These are phyloP conservation scores for Lemur catta DNA, from an alignment of 2,797 vertebrate genomes.

Conservation along the genomic window DNA sequence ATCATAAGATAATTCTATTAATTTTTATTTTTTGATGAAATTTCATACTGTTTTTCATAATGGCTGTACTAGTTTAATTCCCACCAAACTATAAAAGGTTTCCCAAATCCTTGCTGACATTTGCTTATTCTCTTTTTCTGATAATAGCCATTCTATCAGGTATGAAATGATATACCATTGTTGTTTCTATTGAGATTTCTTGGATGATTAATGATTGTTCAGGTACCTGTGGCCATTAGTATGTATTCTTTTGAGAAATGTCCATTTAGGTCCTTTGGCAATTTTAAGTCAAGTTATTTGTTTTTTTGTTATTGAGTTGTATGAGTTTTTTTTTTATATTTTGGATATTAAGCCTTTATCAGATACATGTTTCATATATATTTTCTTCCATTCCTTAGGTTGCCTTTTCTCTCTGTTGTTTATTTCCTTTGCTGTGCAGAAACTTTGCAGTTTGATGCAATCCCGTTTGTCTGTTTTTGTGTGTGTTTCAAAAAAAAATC, in stretches of 20 bases:
- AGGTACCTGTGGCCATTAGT: background rate
- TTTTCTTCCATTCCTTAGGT: background rate
- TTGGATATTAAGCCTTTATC: no score
- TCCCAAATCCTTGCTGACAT: background rate
- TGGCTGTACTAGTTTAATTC: background rate
- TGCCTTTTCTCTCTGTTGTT: background rate
- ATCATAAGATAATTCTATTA: background rate
- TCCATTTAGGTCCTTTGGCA: background rate
- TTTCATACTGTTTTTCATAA: background rate
- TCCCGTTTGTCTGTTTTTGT: background rate
- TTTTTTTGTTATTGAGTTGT: background rate
- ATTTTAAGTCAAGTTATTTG: background rate
- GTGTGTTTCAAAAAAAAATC: background rate
- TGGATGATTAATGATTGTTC: background rate
- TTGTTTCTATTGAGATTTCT: background rate
- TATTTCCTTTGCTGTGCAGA: background rate
- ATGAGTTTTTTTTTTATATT: background rate
- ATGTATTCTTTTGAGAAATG: background rate
- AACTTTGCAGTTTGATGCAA: background rate
- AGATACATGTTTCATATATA: background rate
- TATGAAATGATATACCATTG: background rate
- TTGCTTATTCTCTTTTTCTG: background rate
- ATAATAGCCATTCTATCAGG: background rate
- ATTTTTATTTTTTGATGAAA: background rate
- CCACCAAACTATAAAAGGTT: background rate